Evolutionary conservation across 2,113 vertebrate genomes (phyloP), one percentile per base, ranked within the genome.

Genomic region (Ranitomeya imitator): DNA sequence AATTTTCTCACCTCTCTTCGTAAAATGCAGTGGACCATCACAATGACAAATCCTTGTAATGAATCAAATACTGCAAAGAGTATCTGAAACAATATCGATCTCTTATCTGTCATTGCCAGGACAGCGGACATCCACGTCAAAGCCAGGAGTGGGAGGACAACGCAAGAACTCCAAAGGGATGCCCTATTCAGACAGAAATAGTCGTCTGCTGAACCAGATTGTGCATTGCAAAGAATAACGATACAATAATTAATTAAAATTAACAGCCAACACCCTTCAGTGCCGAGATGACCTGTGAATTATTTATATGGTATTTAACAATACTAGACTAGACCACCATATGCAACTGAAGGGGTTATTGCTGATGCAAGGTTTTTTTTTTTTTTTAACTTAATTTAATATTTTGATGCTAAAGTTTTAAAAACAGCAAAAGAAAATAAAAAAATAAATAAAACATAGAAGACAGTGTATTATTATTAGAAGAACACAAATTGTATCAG

Each of bases 101-200:
- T 97, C 94, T 99, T 99, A 95, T 99, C 98, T 61, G 98, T 99
- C 97, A 99, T 99, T 90, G 98, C 98, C 89, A 99, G 96, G 90
- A 99, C 98, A 0, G 98, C 98, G 82, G 98, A 99, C 98, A 99
- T 99, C 98, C 98, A 99, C 45, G 98, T 99, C 92, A 99, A 92
- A 59, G 98, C 98, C 91, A 99, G 95, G 90, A 99, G 97, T 77
- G 98, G 98, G 81, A 99, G 90, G 71, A 99, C 98, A 60, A 99
- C 98, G 79, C 98, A 99, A 88, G 98, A 99, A 90, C 98, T 99
- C 98, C 98, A 99, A 88, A 99, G 96, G 59, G 98, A 99, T 0
- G 98, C 98, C 98, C 98, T 99, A 93, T 90, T 85, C 61, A 93
- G 90, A 92, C 77, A 90, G 11, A 89, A 79, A 93, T 77, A 55